Percentiles rank a stretch among this genome's conserved stretches.
Conservation (phyloP, 2,113 vertebrate species). For the Empidonax alnorum region DNA sequence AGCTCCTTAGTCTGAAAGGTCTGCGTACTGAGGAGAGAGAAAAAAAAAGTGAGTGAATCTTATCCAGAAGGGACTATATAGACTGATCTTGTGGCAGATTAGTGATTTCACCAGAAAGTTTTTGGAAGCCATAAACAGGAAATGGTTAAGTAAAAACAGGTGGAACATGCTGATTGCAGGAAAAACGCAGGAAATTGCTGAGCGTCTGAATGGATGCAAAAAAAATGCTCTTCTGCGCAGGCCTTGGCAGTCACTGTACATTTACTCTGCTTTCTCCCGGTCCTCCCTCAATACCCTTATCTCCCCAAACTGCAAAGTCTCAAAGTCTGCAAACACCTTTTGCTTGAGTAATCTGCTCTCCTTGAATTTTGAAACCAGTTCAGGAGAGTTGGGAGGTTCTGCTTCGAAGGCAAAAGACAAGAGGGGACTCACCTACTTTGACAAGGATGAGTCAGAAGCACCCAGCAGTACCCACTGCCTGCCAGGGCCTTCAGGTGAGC, state of each 20-base stretch:
- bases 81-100: conserved; percentile 2
- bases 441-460: not conserved
- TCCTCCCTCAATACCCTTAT: not conserved
- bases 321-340: conserved; percentile 11
- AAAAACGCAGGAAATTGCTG: conserved; percentile 79
- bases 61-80: not conserved
- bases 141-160: conserved; percentile 81
- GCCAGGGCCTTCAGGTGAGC: not conserved
- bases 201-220: conserved; percentile 69
- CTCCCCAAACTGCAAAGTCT: not conserved
- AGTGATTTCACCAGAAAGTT: conserved; percentile 43
- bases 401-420: not conserved
- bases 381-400: not conserved
- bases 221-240: conserved; percentile 61
- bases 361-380: not conserved
- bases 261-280: not conserved
- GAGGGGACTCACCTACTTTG: not conserved
- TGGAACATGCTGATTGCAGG: conserved; percentile 61
- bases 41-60: not conserved
- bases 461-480: not conserved
- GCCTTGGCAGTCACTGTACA: not conserved
- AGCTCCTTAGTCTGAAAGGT: not conserved
- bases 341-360: not conserved
- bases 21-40: not conserved
- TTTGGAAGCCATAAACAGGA: conserved; percentile 75